phyloP scores from a whole-genome alignment of 2,113 vertebrate genomes.

The Microtus richardsoni region DNA sequence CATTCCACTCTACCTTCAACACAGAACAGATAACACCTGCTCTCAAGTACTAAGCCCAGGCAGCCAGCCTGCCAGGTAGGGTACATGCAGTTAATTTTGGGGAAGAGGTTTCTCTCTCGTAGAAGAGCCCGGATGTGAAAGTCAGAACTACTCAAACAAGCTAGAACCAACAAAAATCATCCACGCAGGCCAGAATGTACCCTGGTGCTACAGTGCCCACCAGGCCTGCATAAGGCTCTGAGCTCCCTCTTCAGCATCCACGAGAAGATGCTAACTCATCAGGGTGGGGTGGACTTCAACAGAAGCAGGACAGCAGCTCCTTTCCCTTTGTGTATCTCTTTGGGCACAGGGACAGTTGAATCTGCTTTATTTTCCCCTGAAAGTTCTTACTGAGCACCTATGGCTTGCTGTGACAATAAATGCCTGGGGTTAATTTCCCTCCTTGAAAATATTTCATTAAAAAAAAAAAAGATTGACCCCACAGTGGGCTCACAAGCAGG shows the following conservation, averaged over 20 bases:
- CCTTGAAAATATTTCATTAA: conserved; percentile 23
- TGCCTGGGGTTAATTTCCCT: conserved; percentile 33
- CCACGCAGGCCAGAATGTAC: too few relatives aligned
- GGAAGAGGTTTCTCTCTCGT: conserved; percentile 6
- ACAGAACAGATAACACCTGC: neutral
- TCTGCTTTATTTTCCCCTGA: neutral
- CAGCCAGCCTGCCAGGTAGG: neutral
- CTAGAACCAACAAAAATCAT: neutral
- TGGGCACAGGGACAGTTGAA: neutral
- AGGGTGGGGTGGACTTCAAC: neutral
- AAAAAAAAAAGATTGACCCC: conserved; percentile 9
- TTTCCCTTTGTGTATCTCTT: neutral
- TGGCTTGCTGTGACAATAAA: neutral
- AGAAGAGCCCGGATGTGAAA: neutral
- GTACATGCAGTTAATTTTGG: neutral
- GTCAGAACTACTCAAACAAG: conserved; percentile 23
- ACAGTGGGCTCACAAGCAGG: conserved; percentile 9
- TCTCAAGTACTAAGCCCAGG: neutral
- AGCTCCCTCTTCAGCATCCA: neutral
- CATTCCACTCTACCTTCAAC: neutral
- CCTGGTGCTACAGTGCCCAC: neutral
- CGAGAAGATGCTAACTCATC: neutral
- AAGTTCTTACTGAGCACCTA: neutral
- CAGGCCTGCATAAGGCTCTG: neutral
- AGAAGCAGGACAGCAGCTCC: neutral